phyloP scores from a whole-genome alignment of 2,113 vertebrate genomes.

The Thalassarche chlororhynchos region DNA sequence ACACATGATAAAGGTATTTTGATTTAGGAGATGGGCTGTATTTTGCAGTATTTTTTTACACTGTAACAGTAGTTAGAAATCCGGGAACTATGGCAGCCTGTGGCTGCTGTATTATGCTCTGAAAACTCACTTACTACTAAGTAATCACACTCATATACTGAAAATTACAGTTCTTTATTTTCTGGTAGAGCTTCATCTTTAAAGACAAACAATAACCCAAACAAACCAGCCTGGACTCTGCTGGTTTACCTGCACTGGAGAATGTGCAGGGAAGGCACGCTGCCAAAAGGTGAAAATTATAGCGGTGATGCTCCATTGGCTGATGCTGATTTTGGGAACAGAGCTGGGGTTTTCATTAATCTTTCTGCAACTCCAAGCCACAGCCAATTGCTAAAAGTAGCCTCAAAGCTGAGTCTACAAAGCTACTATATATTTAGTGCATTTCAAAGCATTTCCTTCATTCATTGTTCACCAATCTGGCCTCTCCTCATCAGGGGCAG shows the following conservation, averaged over 20 bases:
- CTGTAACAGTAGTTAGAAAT: background rate
- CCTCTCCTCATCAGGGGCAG: background rate
- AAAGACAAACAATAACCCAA: background rate
- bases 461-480: background rate
- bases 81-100: background rate
- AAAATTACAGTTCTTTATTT: background rate
- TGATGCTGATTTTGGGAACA: background rate
- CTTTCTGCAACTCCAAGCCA: background rate
- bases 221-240: background rate
- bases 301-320: background rate
- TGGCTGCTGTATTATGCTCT: background rate
- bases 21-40: background rate
- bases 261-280: background rate
- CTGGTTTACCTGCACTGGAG: background rate
- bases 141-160: background rate
- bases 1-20: background rate
- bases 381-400: background rate
- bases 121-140: background rate
- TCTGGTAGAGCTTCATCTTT: background rate
- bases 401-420: background rate
- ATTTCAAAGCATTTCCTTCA: constrained; percentile 12
- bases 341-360: background rate
- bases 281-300: background rate
- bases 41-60: background rate
- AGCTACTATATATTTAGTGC: background rate